Evolutionary conservation across 2,797 vertebrate species (phyloP).

Genomic region (Halcyon smyrnensis): DNA sequence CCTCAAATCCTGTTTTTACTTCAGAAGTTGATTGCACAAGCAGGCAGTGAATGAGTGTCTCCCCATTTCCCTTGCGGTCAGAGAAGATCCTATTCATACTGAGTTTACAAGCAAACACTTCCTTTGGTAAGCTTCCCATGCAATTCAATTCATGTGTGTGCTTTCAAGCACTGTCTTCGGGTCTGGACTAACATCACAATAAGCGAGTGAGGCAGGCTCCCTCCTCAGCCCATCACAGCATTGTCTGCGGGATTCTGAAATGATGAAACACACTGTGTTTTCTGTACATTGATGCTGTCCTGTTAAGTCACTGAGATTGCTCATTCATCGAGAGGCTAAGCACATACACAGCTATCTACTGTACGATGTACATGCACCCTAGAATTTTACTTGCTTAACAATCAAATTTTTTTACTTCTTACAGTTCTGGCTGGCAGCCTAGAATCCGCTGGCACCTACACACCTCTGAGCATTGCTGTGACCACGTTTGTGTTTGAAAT

Average conservation of each 20-base stretch:
- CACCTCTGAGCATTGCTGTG: slow-evolving; percentile 1
- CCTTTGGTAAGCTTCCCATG: slow-evolving; percentile 60
- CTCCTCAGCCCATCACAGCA: not conserved
- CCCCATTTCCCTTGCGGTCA: slow-evolving; percentile 57
- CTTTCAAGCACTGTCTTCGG: not conserved
- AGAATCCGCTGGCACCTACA: not conserved
- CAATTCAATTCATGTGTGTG: slow-evolving; percentile 5
- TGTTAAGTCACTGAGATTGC: not conserved
- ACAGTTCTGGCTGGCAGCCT: not conserved
- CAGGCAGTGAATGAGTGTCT: slow-evolving; percentile 49
- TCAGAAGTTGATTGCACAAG: slow-evolving; percentile 66
- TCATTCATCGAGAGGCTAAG: not conserved
- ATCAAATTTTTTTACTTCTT: slow-evolving; percentile 11
- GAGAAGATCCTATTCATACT: slow-evolving; percentile 63
- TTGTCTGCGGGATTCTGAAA: not conserved
- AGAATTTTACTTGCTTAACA: not conserved
- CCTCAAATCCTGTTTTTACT: slow-evolving; percentile 57
- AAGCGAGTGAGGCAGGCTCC: not conserved
- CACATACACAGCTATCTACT: not conserved
- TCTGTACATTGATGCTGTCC: not conserved
- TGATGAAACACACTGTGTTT: not conserved
- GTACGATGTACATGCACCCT: not conserved
- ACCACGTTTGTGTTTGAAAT: not conserved
- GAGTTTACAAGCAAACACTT: slow-evolving; percentile 65
- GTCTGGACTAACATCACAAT: slow-evolving; percentile 18